Base-by-base conservation (phyloP, 2,797 vertebrate species). In the Silurus aristotelis region DNA sequence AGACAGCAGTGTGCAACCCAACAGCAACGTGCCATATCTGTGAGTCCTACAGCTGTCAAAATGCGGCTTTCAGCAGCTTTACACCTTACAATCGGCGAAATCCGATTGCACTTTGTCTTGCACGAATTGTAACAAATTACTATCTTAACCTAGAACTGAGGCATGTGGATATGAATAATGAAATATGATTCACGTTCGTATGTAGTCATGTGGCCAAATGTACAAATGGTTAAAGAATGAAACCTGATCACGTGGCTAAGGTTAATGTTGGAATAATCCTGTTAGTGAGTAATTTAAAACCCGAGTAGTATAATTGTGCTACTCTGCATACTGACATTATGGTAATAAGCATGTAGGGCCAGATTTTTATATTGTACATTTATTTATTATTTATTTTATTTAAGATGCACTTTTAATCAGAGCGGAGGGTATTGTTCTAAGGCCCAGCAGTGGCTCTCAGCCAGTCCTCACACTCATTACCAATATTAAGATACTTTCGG, bases 1-100 rank as follows among this genome's bases (percentile, higher is more conserved):
- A 96, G 97, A 92, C 96, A 98, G 66, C 97, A 97, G 87, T 99
- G 98, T 88, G 96, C 95, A 0, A 95, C 95, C 89, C 96, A 95
- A 81, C 95, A 95, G 85, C 94, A 94, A 61, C 96, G 93, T 90
- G 91, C 96, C 78, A 92, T 96, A 2, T 96, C 97, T 89, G 98
- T 99, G 93, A 97, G 97, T 96, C 61, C 55, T 82, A 25, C 75
- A 22, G 6, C 20, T 76, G 48, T 25, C 20, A 55, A 12, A 1
- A 5, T 64, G 20, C 58, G 22, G 3, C 0, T 66, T 20, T 1
- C 27, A 1, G 67, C n/a, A 20, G 27, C 31, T 60, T n/a, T 77
- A 58, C 43, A 79, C 60, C 75, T 87, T 82, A 0, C 78, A 77
- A n/a, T n/a, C n/a, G 46, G 67, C 56, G 22, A 61, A 61, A 60